These are phyloP conservation scores for Drosophila mulleri DNA, from an alignment of 2,888 invertebrate species.

Conservation along the genomic window DNA sequence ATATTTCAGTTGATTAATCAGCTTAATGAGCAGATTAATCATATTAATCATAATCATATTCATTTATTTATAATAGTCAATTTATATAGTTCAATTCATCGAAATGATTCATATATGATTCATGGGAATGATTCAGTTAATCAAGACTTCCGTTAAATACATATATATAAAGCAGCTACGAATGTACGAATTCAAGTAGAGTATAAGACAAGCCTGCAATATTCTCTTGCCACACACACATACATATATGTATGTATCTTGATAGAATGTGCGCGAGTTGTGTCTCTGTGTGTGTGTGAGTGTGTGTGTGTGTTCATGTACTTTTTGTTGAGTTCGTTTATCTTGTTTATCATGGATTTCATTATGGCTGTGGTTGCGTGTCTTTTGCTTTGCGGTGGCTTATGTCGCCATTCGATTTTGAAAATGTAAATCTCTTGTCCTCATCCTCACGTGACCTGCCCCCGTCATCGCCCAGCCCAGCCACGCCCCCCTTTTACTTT, in stretches of 20 bases:
- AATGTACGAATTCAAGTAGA: neutral
- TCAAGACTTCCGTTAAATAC: neutral
- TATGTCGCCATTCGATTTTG: slow-evolving; percentile 79
- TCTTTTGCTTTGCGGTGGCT: slow-evolving; percentile 80
- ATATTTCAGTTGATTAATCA: no score
- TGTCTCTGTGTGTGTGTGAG: neutral
- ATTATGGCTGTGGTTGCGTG: slow-evolving; percentile 77
- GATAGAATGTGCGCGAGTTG: slow-evolving; percentile 1
- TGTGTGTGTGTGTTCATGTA: slow-evolving; percentile 3
- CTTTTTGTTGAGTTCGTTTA: slow-evolving; percentile 66
- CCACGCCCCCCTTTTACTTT: neutral
- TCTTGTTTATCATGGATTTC: slow-evolving; percentile 78
- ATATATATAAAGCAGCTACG: no score
- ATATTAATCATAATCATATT: no score
- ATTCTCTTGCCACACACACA: neutral
- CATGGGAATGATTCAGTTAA: no score
- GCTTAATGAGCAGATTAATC: no score
- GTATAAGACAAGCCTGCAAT: neutral
- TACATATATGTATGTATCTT: neutral
- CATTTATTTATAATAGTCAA: no score
- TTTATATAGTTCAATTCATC: no score
- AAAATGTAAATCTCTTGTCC: slow-evolving; percentile 78
- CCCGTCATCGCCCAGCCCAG: neutral
- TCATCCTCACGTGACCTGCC: slow-evolving; percentile 28
- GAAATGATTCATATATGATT: no score